Evolutionary conservation across 2,113 vertebrate genomes (phyloP), one percentile per base, ranked within the genome.

Genomic region (Lagopus muta): DNA sequence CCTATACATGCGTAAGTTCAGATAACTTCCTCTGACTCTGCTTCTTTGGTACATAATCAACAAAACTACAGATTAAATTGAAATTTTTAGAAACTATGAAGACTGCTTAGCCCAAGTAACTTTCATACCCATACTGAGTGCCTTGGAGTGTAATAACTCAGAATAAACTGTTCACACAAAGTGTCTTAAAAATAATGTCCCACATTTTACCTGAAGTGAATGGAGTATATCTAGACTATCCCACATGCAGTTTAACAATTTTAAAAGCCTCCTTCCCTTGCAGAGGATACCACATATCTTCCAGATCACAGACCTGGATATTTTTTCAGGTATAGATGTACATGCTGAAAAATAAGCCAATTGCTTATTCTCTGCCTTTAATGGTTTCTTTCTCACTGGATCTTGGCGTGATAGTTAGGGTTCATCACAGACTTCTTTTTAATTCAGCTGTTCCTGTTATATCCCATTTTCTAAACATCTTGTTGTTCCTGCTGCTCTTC

Each of bases 401-500:
- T 2, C 28, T 27, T 27, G 83, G 19, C 57, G 42, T 43, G 57
- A 72, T 73, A 70, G 40, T 81, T 81, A 45, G 32, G 30, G 10
- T 86, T 86, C 85, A 62, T 70, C 14, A 45, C 30, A 66, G 18
- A 24, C 30, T 93, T 95, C 17, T 88, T 62, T 72, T 54, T 76
- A 77, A 76, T 76, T 72, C 34, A 66, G 32, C 40, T 72, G 42
- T 85, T 89, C 43, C 70, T 89, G 36, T 82, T 87, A 52, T 40
- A 67, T 65, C 15, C 17, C 10, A 21, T 82, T 85, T 85, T 89
- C 85, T 77, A 79, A 70, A 71, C 40, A 36, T 82, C 64, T 89
- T 66, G 48, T 38, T 71, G 24, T 86, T 86, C 72, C 55, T 89
- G 60, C 60, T 93, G 70, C 69, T 94, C 73, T 84, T 91, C 74